Evolutionary conservation across 2,113 vertebrate genomes (phyloP).

Genomic region (Clinocottus analis): DNA sequence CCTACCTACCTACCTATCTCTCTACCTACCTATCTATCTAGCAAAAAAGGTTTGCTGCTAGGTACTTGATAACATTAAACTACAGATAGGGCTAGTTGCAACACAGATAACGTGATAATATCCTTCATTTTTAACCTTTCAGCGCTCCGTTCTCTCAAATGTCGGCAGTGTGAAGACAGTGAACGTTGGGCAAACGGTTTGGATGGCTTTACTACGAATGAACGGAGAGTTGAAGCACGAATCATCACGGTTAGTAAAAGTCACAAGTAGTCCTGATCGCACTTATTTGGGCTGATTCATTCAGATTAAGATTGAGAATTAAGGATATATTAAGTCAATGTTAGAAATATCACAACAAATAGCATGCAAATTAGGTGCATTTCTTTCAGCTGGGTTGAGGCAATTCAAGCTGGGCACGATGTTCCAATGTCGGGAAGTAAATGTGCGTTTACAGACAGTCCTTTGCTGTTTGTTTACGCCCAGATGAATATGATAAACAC

Average conservation of each 20-base stretch:
- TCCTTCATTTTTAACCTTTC: not conserved
- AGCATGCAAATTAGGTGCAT: not conserved
- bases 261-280: not conserved
- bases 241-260: not conserved
- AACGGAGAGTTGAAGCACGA: not conserved
- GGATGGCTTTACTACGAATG: not conserved
- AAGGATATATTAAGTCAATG: not conserved
- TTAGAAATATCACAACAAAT: not conserved
- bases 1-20: too few species aligned
- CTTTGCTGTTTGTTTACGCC: not conserved
- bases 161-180: not conserved
- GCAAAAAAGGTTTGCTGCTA: not conserved
- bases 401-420: not conserved
- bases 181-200: not conserved
- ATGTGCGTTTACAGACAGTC: not conserved
- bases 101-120: not conserved
- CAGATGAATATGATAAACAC: too few species aligned
- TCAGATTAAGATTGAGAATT: too few species aligned
- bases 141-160: not conserved
- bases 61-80: not conserved
- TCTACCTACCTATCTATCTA: too few species aligned
- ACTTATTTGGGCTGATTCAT: not conserved
- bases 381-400: not conserved
- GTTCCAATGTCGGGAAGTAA: not conserved
- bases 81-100: not conserved